Evolutionary conservation across 64 coral and sea anemone species (phyloP).

Genomic region (Actinia equina): DNA sequence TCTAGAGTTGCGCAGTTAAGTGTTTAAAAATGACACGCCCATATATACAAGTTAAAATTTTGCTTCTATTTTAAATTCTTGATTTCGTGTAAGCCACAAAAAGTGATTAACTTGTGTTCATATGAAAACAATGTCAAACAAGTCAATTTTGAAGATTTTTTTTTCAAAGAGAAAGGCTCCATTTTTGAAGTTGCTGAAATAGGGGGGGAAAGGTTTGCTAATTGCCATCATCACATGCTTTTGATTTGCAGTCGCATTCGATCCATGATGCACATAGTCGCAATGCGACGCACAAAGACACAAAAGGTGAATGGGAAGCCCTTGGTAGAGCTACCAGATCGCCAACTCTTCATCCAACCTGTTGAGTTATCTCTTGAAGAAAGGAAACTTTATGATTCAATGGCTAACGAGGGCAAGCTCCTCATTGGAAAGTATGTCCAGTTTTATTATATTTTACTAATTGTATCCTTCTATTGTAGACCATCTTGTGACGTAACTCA

Average conservation of each 20-base stretch:
- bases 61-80: not conserved
- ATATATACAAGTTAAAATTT: too few relatives aligned
- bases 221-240: not conserved
- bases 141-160: not conserved
- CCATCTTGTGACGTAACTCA: too few relatives aligned
- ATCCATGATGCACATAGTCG: constrained; percentile 65
- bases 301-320: constrained; percentile 69
- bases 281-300: constrained; percentile 74
- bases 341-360: constrained; percentile 68
- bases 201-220: too few relatives aligned
- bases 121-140: too few relatives aligned
- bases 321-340: constrained; percentile 56
- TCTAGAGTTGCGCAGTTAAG: too few relatives aligned
- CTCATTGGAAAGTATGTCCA: constrained; percentile 71
- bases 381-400: constrained; percentile 72
- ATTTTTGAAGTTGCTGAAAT: too few relatives aligned
- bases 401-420: constrained; percentile 74
- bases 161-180: too few relatives aligned
- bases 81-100: too few relatives aligned
- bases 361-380: constrained; percentile 76
- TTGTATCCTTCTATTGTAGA: not conserved
- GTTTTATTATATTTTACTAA: not conserved
- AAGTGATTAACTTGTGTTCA: too few relatives aligned
- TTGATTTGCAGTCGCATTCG: constrained; percentile 50
- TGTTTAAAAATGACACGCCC: too few relatives aligned